Percentiles rank a stretch among this genome's conserved stretches.
Conservation (phyloP, 2,888 invertebrate genomes). For the Lypha dubia region DNA sequence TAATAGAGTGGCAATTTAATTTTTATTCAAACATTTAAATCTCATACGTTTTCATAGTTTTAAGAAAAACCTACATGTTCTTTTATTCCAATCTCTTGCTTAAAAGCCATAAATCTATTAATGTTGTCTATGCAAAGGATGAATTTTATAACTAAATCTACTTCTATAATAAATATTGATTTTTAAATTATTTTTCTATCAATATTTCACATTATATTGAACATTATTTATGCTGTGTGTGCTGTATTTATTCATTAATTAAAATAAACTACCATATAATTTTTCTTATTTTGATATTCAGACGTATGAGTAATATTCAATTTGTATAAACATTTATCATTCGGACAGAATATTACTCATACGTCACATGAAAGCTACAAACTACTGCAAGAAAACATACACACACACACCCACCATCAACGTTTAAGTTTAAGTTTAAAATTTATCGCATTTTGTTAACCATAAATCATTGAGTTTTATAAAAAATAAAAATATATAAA, state of each 20-base stretch:
- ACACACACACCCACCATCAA: not conserved
- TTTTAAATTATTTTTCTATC: not conserved
- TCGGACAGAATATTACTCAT: slow-evolving; percentile 37
- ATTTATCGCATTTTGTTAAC: slow-evolving; percentile 54
- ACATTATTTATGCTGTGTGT: not conserved
- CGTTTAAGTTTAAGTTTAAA: slow-evolving; percentile 19
- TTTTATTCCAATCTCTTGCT: not conserved
- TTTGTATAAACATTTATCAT: slow-evolving; percentile 42
- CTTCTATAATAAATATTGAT: not conserved
- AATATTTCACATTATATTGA: not conserved
- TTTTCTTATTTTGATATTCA: slow-evolving; percentile 11
- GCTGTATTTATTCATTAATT: slow-evolving; percentile 11
- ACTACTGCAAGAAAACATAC: not conserved
- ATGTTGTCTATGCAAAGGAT: not conserved
- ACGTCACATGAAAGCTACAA: slow-evolving; percentile 22
- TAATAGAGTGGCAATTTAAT: no score
- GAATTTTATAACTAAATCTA: not conserved
- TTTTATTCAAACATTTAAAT: no score
- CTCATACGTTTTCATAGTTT: no score
- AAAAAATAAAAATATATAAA: not conserved
- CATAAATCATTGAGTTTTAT: slow-evolving; percentile 55
- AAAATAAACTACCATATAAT: slow-evolving; percentile 6
- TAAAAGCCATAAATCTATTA: not conserved
- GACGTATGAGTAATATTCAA: slow-evolving; percentile 47
- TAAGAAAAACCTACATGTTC: no score